Evolutionary conservation across 1,140 invertebrate genomes (phyloP).

Genomic region (Triops cancriformis): DNA sequence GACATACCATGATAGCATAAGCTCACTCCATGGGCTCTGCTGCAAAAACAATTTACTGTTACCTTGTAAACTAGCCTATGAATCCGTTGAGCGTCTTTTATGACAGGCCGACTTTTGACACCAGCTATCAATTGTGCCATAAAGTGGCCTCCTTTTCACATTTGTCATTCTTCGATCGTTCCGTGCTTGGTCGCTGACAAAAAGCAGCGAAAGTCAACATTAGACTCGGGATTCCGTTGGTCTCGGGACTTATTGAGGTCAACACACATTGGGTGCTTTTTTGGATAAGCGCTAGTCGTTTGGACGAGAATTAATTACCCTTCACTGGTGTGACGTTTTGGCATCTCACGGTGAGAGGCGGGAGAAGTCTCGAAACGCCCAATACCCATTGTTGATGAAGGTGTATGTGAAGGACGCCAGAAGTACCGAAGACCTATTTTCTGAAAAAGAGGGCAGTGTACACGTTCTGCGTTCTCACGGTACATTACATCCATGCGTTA

Average conservation of each 20-base stretch:
- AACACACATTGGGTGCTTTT: background rate
- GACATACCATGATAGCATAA: constrained; percentile 2
- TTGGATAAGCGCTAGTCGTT: background rate
- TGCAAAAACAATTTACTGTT: background rate
- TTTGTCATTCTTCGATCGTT: background rate
- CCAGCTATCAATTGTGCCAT: background rate
- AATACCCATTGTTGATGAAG: background rate
- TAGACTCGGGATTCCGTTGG: background rate
- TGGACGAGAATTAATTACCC: background rate
- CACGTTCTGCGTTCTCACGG: background rate
- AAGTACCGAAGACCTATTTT: background rate
- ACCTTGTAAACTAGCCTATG: background rate
- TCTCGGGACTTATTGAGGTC: background rate
- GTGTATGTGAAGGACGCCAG: background rate
- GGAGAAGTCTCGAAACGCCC: constrained; percentile 3
- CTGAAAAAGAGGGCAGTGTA: background rate
- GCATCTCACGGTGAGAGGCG: constrained; percentile 8
- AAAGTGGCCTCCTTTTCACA: background rate
- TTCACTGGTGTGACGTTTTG: constrained; percentile 10
- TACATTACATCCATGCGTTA: background rate
- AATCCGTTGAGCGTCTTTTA: background rate
- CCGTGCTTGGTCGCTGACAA: background rate
- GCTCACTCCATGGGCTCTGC: background rate
- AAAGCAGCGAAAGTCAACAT: background rate
- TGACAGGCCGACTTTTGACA: constrained; percentile 3